These are phyloP conservation scores for Aleadryas rufinucha DNA, from an alignment of 2,113 vertebrate species.

Conservation along the genomic window DNA sequence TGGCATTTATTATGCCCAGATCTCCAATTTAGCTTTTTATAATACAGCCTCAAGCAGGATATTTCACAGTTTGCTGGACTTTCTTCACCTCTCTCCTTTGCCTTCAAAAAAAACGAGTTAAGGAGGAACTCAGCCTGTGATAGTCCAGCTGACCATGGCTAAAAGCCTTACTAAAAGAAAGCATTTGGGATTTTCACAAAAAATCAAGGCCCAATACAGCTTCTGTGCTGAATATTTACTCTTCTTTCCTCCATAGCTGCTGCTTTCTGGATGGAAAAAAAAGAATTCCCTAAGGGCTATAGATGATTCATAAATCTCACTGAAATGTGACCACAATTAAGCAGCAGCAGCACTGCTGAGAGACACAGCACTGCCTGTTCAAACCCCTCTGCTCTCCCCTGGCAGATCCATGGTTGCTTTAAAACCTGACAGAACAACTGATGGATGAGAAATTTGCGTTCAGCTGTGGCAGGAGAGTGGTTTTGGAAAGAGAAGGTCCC, in stretches of 20 bases:
- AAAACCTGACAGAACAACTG: not conserved
- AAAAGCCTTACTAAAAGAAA: not conserved
- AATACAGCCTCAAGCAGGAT: not conserved
- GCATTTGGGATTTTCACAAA: not conserved
- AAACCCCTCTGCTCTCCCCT: not conserved
- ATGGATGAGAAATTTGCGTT: not conserved
- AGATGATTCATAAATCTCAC: not conserved
- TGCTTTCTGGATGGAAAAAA: not conserved
- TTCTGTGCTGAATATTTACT: not conserved
- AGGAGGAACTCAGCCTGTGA: not conserved
- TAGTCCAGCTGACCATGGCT: not conserved
- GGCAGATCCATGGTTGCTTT: not conserved
- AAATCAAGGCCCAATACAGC: not conserved
- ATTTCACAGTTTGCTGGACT: not conserved
- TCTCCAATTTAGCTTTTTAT: not conserved
- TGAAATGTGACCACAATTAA: not conserved
- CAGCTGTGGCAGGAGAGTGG: not conserved
- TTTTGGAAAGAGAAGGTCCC: not conserved
- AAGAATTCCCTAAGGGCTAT: accelerated
- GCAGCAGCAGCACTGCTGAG: not conserved
- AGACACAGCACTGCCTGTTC: not conserved
- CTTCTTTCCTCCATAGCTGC: not conserved
- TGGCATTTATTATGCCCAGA: not conserved
- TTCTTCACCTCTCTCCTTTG: not conserved
- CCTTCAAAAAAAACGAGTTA: not conserved